Evolutionary conservation across 1,140 invertebrate genomes (phyloP).

Genomic region (Zaprionus kolodkinae): DNA sequence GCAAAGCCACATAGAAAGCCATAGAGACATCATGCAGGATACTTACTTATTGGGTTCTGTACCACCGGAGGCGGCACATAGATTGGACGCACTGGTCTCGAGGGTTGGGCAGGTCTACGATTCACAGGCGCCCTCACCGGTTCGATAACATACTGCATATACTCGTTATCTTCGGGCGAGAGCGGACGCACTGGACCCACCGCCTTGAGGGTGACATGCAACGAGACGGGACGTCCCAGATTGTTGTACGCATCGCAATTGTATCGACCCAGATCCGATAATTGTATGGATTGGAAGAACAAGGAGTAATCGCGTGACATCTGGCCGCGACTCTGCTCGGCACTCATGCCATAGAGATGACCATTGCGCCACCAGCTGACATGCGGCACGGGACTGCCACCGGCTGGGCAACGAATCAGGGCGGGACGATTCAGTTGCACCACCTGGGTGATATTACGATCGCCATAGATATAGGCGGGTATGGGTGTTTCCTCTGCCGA

Average conservation of each 20-base stretch:
- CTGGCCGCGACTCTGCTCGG: slow-evolving; percentile 89
- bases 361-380: slow-evolving; percentile 95
- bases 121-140: slow-evolving; percentile 82
- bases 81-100: slow-evolving; percentile 78
- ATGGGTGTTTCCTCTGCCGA: slow-evolving; percentile 78
- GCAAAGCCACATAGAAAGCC: neutral
- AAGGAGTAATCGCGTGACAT: slow-evolving; percentile 90
- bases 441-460: slow-evolving; percentile 87
- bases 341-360: slow-evolving; percentile 89
- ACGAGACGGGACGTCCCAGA: slow-evolving; percentile 89
- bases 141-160: slow-evolving; percentile 86
- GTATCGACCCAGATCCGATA: slow-evolving; percentile 91
- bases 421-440: slow-evolving; percentile 89
- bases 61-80: slow-evolving; percentile 60
- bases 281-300: slow-evolving; percentile 88
- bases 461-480: slow-evolving; percentile 85
- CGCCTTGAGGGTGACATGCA: slow-evolving; percentile 89
- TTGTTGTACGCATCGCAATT: slow-evolving; percentile 95
- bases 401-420: slow-evolving; percentile 91
- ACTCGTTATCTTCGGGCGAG: slow-evolving; percentile 85
- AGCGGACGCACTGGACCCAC: slow-evolving; percentile 86
- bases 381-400: slow-evolving; percentile 91
- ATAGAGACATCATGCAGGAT: slow-evolving; percentile 49
- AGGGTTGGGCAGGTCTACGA: slow-evolving; percentile 83
- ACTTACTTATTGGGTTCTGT: slow-evolving; percentile 59